Conservation (phyloP, 2,797 vertebrate species). For the Remorina albescens region DNA sequence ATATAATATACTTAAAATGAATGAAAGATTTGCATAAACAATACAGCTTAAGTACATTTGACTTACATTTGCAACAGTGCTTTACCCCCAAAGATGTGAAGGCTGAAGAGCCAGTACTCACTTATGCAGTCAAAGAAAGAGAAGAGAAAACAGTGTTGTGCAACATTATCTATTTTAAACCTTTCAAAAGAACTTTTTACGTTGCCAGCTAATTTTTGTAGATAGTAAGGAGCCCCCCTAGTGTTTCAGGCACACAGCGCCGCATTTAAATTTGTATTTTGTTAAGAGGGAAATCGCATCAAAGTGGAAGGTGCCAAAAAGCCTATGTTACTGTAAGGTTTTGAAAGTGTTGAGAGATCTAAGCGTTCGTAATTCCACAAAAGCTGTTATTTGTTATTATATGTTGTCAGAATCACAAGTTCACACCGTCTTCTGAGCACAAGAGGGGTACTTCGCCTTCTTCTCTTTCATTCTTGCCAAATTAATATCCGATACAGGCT, state of each 20-base stretch:
- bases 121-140: neutral
- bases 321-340: neutral
- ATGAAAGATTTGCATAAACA: neutral
- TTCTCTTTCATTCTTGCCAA: neutral
- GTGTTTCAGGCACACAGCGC: neutral
- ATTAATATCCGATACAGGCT: neutral
- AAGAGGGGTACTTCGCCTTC: neutral
- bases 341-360: constrained; percentile 2
- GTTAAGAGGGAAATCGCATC: constrained; percentile 1
- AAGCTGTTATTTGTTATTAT: constrained; percentile 7
- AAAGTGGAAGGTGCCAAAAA: constrained; percentile 8
- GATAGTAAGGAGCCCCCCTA: no score
- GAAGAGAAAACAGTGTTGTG: neutral
- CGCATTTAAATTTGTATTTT: constrained; percentile 2
- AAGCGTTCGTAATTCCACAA: neutral
- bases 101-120: neutral
- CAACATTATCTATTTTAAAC: neutral
- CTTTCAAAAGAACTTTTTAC: constrained; percentile 5
- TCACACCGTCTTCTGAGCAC: neutral
- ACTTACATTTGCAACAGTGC: neutral
- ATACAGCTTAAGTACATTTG: neutral
- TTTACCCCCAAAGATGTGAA: neutral
- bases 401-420: neutral
- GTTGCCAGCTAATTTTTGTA: constrained; percentile 13
- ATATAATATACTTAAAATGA: no score